Percentiles rank a stretch among this genome's conserved stretches.
Evolutionary conservation across 2,797 vertebrate species (phyloP).

Genomic region (Pantherophis vulpinus): DNA sequence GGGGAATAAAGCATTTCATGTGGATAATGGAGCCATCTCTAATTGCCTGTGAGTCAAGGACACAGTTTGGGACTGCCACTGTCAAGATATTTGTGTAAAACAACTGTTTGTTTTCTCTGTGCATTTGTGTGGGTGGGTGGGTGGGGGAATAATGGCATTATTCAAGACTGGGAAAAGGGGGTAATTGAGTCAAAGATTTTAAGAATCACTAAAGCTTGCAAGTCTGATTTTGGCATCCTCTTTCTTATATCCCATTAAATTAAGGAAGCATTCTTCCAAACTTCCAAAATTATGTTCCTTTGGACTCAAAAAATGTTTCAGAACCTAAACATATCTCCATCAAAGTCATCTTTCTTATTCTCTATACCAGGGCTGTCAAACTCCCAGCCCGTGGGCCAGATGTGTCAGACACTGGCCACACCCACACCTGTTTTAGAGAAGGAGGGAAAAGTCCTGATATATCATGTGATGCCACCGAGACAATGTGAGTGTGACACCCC

Average conservation of each 20-base stretch:
- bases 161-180: neutral
- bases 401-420: too few relatives aligned
- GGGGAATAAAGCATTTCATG: neutral
- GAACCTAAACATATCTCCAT: neutral
- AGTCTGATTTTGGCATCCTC: neutral
- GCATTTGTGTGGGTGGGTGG: neutral
- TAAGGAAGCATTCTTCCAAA: neutral
- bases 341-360: neutral
- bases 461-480: too few relatives aligned
- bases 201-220: neutral
- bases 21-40: neutral
- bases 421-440: too few relatives aligned
- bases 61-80: neutral
- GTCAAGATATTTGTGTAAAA: neutral
- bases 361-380: neutral
- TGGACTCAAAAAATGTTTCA: neutral
- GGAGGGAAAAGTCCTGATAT: too few relatives aligned
- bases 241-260: neutral
- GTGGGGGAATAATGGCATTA: neutral
- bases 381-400: too few relatives aligned
- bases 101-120: neutral
- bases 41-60: neutral
- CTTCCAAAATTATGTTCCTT: neutral
- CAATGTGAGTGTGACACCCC: too few relatives aligned
- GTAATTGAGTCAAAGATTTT: neutral